Conservation (phyloP, 2,888 invertebrate species). For the Drepana falcataria region DNA sequence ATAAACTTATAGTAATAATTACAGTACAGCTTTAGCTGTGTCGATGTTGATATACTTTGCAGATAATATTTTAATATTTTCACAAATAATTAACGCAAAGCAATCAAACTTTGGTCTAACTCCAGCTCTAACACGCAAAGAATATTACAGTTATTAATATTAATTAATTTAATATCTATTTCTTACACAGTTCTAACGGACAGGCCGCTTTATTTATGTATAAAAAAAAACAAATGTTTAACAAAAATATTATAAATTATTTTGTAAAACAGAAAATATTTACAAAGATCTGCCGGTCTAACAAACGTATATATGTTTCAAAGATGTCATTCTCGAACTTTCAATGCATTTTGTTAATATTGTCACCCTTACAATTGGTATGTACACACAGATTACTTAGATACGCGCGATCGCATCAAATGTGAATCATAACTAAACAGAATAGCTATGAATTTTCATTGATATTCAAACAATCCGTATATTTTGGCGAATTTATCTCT, state of each 20-base stretch:
- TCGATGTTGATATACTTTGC: conserved; percentile 62
- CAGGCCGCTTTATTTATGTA: conserved; percentile 16
- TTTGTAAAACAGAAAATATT: conserved; percentile 56
- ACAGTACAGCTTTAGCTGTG: conserved; percentile 57
- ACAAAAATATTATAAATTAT: conserved; percentile 18
- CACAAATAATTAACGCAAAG: conserved; percentile 49
- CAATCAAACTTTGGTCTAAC: conserved; percentile 82
- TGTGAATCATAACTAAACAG: too few species aligned
- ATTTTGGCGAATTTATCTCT: too few species aligned
- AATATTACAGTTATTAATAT: conserved; percentile 29
- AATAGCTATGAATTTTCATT: too few species aligned
- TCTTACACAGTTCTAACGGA: conserved; percentile 25
- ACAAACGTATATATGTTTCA: conserved; percentile 55
- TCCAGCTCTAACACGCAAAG: conserved; percentile 78
- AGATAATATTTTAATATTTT: conserved; percentile 28
- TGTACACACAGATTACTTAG: too few species aligned
- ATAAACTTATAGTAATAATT: conserved; percentile 35
- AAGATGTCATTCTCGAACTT: conserved; percentile 19
- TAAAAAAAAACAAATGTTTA: background rate
- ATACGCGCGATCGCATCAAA: too few species aligned
- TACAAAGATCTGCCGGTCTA: conserved; percentile 75
- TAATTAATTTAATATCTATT: conserved; percentile 17
- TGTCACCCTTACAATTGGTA: background rate
- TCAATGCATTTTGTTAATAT: background rate
- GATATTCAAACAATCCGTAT: too few species aligned